Evolutionary conservation across 2,888 invertebrate genomes (phyloP).

Genomic region (Ormia ochracea): DNA sequence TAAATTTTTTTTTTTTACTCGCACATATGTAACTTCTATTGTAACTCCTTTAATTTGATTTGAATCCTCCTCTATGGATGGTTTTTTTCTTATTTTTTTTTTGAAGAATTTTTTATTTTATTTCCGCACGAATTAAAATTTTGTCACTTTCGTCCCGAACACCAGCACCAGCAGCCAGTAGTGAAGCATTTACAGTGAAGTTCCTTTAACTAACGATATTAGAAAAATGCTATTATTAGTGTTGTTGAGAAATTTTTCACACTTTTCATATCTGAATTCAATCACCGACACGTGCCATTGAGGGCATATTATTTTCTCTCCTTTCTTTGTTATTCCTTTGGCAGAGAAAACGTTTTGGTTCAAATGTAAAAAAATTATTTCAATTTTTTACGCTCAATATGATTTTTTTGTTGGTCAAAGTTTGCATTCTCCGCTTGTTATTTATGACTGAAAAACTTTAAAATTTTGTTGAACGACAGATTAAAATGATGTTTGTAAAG

Average conservation of each 20-base stretch:
- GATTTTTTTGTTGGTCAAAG: constrained; percentile 35
- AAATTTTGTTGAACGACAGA: constrained; percentile 14
- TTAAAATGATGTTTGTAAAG: constrained; percentile 11
- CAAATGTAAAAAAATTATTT: constrained; percentile 32
- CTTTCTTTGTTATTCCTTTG: background rate
- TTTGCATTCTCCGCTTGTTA: background rate
- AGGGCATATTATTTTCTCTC: constrained; percentile 37
- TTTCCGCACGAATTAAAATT: constrained; percentile 65
- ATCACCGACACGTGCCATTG: constrained; percentile 64
- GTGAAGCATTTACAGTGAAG: background rate
- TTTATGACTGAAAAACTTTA: constrained; percentile 31
- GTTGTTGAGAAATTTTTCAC: constrained; percentile 61
- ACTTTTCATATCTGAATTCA: constrained; percentile 64
- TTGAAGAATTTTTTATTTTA: constrained; percentile 19
- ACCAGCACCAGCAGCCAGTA: constrained; percentile 23
- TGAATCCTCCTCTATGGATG: constrained; percentile 26
- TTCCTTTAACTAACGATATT: constrained; percentile 50
- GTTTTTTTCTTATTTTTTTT: too few relatives aligned
- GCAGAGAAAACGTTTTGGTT: constrained; percentile 2
- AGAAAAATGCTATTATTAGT: constrained; percentile 19
- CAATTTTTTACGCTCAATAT: constrained; percentile 63
- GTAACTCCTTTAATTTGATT: constrained; percentile 47
- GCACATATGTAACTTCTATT: constrained; percentile 40
- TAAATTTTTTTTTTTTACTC: background rate
- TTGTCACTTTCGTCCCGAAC: constrained; percentile 43